Percentiles rank a stretch among this genome's conserved stretches.
phyloP scores from a whole-genome alignment of 2,888 invertebrate genomes.

The Zaprionus obscuricornis region DNA sequence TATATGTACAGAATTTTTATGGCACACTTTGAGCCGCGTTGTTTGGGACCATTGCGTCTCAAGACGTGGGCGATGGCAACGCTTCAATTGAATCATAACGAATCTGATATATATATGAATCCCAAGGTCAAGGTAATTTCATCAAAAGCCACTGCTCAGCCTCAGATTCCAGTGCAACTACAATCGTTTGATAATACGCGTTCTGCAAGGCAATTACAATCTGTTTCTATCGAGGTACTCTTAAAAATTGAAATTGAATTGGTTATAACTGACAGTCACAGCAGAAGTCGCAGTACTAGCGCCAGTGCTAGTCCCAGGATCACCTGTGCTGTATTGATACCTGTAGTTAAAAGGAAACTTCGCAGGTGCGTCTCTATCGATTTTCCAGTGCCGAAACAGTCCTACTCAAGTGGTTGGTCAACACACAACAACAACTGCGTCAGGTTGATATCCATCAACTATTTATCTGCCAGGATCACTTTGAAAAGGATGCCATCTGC shows the following conservation, averaged over 20 bases:
- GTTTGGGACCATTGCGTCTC: conserved; percentile 37
- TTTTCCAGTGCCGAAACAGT: conserved; percentile 58
- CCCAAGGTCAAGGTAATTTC: conserved; percentile 1
- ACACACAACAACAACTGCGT: conserved; percentile 62
- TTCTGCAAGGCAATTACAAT: no score
- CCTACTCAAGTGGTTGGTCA: conserved; percentile 69
- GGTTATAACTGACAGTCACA: no score
- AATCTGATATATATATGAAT: conserved; percentile 43
- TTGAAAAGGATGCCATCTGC: conserved; percentile 61
- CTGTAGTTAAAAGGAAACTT: conserved; percentile 39
- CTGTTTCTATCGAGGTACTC: no score
- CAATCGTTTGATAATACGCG: no score
- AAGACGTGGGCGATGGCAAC: conserved; percentile 62
- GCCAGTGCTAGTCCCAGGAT: conserved; percentile 55
- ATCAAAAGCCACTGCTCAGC: background rate
- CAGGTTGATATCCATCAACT: conserved; percentile 41
- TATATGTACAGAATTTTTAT: conserved; percentile 68
- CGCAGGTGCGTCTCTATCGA: conserved; percentile 46
- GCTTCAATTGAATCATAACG: conserved; percentile 46
- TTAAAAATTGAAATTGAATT: no score
- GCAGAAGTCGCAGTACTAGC: conserved; percentile 37
- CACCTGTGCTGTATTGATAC: conserved; percentile 58
- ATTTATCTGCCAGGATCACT: conserved; percentile 69
- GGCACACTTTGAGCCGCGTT: conserved; percentile 64
- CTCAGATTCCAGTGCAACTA: conserved; percentile 18